Evolutionary conservation across 2,113 vertebrate species (phyloP).

Genomic region (Cardinalis cardinalis): DNA sequence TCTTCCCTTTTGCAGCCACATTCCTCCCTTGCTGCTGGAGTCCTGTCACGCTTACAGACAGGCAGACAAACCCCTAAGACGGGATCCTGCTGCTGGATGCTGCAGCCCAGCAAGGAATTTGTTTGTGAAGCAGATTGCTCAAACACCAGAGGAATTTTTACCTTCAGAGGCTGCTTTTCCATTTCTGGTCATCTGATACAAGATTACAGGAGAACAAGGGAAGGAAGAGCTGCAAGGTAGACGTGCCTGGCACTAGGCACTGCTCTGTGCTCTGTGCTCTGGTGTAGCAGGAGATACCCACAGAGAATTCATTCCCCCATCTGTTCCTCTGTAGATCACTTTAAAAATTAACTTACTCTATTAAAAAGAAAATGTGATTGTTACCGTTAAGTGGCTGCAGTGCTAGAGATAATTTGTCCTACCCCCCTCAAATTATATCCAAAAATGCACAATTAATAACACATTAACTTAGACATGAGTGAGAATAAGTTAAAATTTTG

Average conservation of each 20-base stretch:
- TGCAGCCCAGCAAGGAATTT: neutral
- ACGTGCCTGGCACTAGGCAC: neutral
- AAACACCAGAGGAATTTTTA: neutral
- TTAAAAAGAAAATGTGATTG: slow-evolving; percentile 52
- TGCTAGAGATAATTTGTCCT: neutral
- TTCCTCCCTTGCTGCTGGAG: neutral
- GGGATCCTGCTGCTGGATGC: neutral
- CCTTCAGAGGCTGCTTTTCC: slow-evolving; percentile 8
- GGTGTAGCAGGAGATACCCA: neutral
- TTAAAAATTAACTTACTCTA: slow-evolving; percentile 41
- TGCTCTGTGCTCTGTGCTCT: rapidly evolving
- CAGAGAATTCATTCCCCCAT: slow-evolving; percentile 20
- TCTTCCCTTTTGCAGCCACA: neutral
- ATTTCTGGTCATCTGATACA: neutral
- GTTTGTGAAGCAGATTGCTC: neutral
- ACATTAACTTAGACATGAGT: neutral
- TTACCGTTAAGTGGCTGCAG: slow-evolving; percentile 27
- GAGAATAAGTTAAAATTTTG: neutral
- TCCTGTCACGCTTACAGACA: rapidly evolving
- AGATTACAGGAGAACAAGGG: neutral
- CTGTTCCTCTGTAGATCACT: slow-evolving; percentile 46
- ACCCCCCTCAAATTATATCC: neutral
- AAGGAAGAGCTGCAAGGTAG: neutral
- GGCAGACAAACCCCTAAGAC: neutral
- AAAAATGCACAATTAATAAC: neutral